These are phyloP conservation scores for Neodiprion virginianus DNA, from an alignment of 1,140 invertebrate genomes.

Conservation along the genomic window DNA sequence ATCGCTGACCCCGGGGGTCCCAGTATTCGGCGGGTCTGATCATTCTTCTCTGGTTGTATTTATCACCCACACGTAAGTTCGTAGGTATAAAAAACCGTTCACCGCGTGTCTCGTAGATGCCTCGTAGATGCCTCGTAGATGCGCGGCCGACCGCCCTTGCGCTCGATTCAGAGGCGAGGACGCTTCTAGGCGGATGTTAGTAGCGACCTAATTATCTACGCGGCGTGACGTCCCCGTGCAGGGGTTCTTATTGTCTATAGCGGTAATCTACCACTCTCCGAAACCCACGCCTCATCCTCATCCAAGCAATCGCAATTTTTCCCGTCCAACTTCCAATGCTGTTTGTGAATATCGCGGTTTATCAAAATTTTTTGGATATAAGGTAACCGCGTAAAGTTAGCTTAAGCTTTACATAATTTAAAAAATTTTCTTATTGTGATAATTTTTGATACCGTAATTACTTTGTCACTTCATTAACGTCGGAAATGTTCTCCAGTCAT, in stretches of 20 bases:
- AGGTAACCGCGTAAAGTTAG: too few relatives aligned
- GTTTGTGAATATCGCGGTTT: too few relatives aligned
- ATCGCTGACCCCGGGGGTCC: constrained; percentile 34
- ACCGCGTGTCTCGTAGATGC: not conserved
- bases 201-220: constrained; percentile 59
- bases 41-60: constrained; percentile 8
- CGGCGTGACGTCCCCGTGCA: constrained; percentile 40
- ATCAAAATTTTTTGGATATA: too few relatives aligned
- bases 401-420: too few relatives aligned
- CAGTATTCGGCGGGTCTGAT: constrained; percentile 14
- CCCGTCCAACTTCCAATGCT: too few relatives aligned
- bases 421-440: too few relatives aligned
- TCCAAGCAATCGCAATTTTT: too few relatives aligned
- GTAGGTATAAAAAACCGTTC: constrained; percentile 24
- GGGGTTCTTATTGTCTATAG: not conserved
- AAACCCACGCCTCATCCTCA: too few relatives aligned
- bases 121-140: not conserved
- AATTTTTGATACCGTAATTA: too few relatives aligned
- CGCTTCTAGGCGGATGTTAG: constrained; percentile 48
- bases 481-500: too few relatives aligned
- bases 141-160: constrained; percentile 7
- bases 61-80: constrained; percentile 2
- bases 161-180: constrained; percentile 40
- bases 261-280: too few relatives aligned
- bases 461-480: too few relatives aligned